phyloP scores from a whole-genome alignment of 2,797 vertebrate species.

The Apogon hyalosoma region DNA sequence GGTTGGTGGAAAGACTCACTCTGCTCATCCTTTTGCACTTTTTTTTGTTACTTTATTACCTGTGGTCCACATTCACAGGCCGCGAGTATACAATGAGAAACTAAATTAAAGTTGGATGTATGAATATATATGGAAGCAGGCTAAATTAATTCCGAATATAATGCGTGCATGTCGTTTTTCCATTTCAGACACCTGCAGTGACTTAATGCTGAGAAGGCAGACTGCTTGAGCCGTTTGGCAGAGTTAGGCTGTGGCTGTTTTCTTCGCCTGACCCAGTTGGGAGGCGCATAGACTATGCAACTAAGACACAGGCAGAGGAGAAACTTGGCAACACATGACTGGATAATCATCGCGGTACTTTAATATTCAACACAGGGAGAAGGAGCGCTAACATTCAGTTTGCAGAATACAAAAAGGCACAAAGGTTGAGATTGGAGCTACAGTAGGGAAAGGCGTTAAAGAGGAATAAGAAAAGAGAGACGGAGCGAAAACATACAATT shows the following conservation, averaged over 20 bases:
- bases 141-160: conserved; percentile 14
- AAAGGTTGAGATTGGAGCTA: conserved; percentile 16
- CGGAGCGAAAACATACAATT: conserved; percentile 2
- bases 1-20: conserved; percentile 27
- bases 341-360: conserved; percentile 63
- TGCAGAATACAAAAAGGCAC: conserved; percentile 1
- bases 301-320: conserved; percentile 61
- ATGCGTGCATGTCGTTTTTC: conserved; percentile 6
- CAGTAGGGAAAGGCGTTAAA: conserved; percentile 12
- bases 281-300: conserved; percentile 71
- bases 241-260: conserved; percentile 35
- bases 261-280: conserved; percentile 75
- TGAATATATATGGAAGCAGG: conserved; percentile 1
- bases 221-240: conserved; percentile 46
- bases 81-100: neutral
- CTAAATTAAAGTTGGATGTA: neutral
- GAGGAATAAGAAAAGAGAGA: neutral
- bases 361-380: conserved; percentile 57
- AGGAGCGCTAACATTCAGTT: conserved; percentile 11
- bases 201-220: conserved; percentile 55
- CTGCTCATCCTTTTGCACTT: conserved; percentile 27
- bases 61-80: conserved; percentile 8
- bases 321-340: conserved; percentile 69
- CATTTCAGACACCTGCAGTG: conserved; percentile 56
- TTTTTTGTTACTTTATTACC: conserved; percentile 8